Percentiles rank a stretch among this genome's conserved stretches.
phyloP scores from a whole-genome alignment of 2,797 vertebrate species.

The Atherinosoma microstoma region DNA sequence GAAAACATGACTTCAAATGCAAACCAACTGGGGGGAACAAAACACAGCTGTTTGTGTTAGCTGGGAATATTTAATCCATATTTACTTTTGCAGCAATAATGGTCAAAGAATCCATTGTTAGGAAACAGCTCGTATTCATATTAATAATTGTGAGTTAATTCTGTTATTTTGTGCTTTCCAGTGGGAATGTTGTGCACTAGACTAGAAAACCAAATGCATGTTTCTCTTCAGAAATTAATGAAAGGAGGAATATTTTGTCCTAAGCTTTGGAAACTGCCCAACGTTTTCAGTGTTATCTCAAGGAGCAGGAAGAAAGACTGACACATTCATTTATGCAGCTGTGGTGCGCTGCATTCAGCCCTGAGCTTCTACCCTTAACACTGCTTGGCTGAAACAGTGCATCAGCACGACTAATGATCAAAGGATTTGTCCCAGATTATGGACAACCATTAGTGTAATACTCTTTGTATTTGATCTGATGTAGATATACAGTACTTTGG shows the following conservation, averaged over 20 bases:
- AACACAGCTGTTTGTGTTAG: conserved; percentile 17
- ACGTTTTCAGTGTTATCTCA: conserved; percentile 12
- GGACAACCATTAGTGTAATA: conserved; percentile 37
- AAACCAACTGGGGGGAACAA: conserved; percentile 16
- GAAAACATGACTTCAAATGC: conserved; percentile 25
- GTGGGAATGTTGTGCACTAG: conserved; percentile 17
- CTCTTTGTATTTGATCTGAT: conserved; percentile 35
- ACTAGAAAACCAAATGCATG: conserved; percentile 11
- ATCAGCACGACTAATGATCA: conserved; percentile 28
- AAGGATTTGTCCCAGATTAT: conserved; percentile 55
- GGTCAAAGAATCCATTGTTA: not conserved
- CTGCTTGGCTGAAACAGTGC: conserved; percentile 18
- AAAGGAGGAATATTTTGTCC: not conserved
- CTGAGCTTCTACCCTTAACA: conserved; percentile 26
- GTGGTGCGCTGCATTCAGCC: not conserved
- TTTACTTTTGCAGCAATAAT: conserved; percentile 26
- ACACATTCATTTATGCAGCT: conserved; percentile 16
- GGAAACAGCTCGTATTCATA: conserved; percentile 23
- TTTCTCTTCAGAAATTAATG: conserved; percentile 6
- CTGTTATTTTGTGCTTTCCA: conserved; percentile 26
- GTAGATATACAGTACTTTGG: conserved; percentile 23
- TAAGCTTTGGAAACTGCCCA: conserved; percentile 3
- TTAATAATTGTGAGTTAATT: not conserved
- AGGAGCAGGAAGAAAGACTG: conserved; percentile 10
- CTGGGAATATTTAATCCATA: conserved; percentile 6